Evolutionary conservation across 2,888 invertebrate species (phyloP), one percentile per base, ranked within the genome.

Genomic region (Mythimna ferrago): DNA sequence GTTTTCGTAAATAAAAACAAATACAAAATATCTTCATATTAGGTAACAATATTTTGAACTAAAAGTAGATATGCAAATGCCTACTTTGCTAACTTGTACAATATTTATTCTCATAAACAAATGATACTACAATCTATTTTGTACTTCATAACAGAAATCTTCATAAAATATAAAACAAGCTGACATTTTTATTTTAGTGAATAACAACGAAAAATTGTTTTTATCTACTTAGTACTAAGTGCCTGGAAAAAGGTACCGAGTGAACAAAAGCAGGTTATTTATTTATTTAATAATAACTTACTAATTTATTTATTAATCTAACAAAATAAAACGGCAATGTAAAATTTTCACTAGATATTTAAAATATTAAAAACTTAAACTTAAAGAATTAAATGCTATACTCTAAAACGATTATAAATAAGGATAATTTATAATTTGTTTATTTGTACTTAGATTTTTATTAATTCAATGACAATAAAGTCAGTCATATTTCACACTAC

Each of bases 101-200:
- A 80, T 54, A 73, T 67, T 61, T 14, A 35, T 56, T 73, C 80
- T 80, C 2, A 21, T 38, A 19, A 61, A 65, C 10, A 41, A 64
- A 44, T 41, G 3, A 64, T 57, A 78, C 21, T 19, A 80, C 19
- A 73, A 65, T 65, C 64, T 73, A 80, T 64, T 78, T 73, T 61
- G 21, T 61, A 60, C 54, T 66, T 73, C 64, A 63, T 51, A 38
- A 14, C 32, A 57, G 32, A 78, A 71, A 60, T 76, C 6, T 67
- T 48, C 32, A 66, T 66, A 35, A 57, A 57, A 53, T 19, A 51
- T 48, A 51, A 78, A 26, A 35, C 19, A 53, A 41, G n/a, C 41
- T 16, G 26, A 76, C 16, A n/a, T 76, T 57, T 16, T 19, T 35
- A 35, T 35, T 53, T 58, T 9, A 44, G 57, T 44, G 35, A 2